Evolutionary conservation across 2,888 invertebrate species (phyloP).

Genomic region (Protodeltote pygarga): DNA sequence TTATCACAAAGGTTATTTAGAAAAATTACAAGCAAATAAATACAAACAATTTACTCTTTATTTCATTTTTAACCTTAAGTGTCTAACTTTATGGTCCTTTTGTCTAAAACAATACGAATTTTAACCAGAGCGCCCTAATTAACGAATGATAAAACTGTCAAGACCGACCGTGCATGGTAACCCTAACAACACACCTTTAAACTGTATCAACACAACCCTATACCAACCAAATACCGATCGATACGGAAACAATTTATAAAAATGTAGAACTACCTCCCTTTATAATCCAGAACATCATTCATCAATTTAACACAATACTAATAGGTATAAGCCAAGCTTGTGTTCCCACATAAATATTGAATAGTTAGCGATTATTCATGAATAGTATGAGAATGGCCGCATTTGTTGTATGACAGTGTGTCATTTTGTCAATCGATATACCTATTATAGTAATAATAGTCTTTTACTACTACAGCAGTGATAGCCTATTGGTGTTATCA

Average conservation of each 20-base stretch:
- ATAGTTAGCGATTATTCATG: conserved; percentile 23
- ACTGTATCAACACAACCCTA: not conserved
- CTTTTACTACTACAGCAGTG: no score
- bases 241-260: conserved; percentile 22
- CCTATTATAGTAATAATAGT: no score
- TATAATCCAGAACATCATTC: conserved; percentile 20
- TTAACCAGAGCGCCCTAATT: no score
- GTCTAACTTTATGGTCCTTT: no score
- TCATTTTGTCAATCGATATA: not conserved
- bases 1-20: no score
- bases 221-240: conserved; percentile 25
- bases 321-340: conserved; percentile 13
- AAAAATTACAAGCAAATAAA: no score
- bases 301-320: conserved; percentile 28
- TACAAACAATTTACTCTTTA: no score
- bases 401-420: conserved; percentile 11
- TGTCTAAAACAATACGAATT: no score
- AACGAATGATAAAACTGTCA: no score
- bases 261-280: conserved; percentile 4
- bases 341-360: conserved; percentile 38
- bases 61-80: no score
- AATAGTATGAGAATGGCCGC: conserved; percentile 30
- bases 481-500: no score
- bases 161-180: no score
- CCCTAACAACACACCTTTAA: not conserved